A percentile compares a stretch with the other conserved stretches of the same genome.
These are phyloP conservation scores for Ophion obscuratus DNA, from an alignment of 2,888 invertebrate genomes.

Conservation along the genomic window DNA sequence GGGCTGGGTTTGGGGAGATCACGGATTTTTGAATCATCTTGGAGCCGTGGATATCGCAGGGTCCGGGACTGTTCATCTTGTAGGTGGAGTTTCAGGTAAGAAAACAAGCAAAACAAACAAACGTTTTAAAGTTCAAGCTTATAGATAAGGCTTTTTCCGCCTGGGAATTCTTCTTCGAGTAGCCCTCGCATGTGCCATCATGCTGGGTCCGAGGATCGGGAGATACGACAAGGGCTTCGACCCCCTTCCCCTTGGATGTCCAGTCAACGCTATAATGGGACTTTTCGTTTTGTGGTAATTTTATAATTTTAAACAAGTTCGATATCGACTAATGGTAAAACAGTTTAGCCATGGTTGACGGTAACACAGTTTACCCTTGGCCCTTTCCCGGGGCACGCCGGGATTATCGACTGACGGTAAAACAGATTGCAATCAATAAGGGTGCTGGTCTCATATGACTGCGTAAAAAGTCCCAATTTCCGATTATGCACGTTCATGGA, in stretches of 20 bases:
- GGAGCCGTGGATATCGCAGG: conserved; percentile 97
- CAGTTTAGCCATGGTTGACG: neutral
- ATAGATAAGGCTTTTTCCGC: neutral
- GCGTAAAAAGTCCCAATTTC: neutral
- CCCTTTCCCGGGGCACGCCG: no score
- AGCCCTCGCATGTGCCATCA: conserved; percentile 94
- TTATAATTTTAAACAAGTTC: neutral
- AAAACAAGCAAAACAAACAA: neutral
- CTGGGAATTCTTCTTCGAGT: conserved; percentile 81
- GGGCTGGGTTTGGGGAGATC: conserved; percentile 96
- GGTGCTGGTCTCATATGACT: neutral
- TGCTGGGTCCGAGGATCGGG: conserved; percentile 95
- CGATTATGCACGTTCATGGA: neutral
- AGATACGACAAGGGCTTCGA: conserved; percentile 91
- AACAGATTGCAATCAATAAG: neutral
- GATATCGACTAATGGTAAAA: neutral
- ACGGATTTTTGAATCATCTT: conserved; percentile 92
- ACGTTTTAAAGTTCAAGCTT: neutral
- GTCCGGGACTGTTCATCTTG: conserved; percentile 95
- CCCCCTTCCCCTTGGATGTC: conserved; percentile 92
- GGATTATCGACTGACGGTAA: neutral
- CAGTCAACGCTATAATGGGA: conserved; percentile 96
- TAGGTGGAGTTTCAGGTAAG: conserved; percentile 88
- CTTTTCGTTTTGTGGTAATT: conserved; percentile 93
- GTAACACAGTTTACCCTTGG: no score